Evolutionary conservation across 2,113 vertebrate species (phyloP).

Genomic region (Oriolus oriolus): DNA sequence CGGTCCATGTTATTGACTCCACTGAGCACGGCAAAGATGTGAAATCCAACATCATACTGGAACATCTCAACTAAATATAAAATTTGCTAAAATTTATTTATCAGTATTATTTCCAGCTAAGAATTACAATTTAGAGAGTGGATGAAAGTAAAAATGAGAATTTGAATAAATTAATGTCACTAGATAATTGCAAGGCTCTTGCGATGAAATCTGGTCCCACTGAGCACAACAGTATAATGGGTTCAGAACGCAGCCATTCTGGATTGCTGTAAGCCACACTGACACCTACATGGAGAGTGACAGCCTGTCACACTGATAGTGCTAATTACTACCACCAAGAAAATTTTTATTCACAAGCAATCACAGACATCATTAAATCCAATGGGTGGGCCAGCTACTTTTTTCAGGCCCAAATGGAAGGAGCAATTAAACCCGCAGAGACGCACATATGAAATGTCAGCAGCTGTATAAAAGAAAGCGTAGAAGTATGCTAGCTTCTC

Average conservation of each 20-base stretch:
- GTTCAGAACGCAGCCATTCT: background rate
- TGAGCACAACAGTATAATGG: background rate
- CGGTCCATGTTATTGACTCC: background rate
- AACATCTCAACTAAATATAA: background rate
- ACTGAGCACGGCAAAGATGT: background rate
- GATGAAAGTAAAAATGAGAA: background rate
- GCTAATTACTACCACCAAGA: background rate
- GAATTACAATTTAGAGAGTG: background rate
- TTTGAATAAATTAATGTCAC: background rate
- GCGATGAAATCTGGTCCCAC: constrained; percentile 27
- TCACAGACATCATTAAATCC: constrained; percentile 24
- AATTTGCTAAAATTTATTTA: background rate
- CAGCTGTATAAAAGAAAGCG: background rate
- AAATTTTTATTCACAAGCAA: background rate
- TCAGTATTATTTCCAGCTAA: background rate
- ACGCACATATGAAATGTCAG: background rate
- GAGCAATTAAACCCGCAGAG: background rate
- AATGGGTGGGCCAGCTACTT: background rate
- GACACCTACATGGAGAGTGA: background rate
- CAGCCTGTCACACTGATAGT: background rate
- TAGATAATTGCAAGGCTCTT: background rate
- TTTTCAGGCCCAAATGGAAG: background rate
- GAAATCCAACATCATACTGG: background rate
- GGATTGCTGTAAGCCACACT: background rate
- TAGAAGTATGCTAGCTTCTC: background rate